A percentile compares a stretch with the other conserved stretches of the same genome.
phyloP scores from a whole-genome alignment of 2,797 vertebrate species.

The Enteromius paludinosus region DNA sequence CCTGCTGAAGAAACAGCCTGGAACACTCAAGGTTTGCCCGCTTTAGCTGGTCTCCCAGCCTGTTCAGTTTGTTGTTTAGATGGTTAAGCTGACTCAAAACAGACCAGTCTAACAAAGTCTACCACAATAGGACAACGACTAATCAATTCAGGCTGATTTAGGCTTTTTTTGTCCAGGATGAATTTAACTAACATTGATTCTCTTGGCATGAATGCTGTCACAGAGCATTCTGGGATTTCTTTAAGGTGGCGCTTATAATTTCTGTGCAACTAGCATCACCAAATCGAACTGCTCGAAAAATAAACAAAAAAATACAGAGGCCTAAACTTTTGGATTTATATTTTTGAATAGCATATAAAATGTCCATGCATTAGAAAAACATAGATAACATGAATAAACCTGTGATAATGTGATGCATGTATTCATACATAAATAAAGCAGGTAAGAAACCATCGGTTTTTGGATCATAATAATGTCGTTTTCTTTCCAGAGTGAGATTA shows the following conservation, averaged over 20 bases:
- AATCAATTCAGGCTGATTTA: not conserved
- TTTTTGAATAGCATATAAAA: not conserved
- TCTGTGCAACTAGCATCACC: no score
- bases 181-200: not conserved
- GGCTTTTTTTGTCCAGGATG: not conserved
- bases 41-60: not conserved
- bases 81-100: not conserved
- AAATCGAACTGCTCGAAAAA: no score
- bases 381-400: not conserved
- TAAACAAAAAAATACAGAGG: no score
- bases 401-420: not conserved
- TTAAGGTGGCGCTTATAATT: not conserved
- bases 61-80: not conserved
- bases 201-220: not conserved
- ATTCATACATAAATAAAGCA: not conserved
- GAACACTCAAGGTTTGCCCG: not conserved
- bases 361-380: not conserved
- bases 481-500: not conserved
- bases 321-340: not conserved
- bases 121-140: not conserved
- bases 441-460: not conserved
- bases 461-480: not conserved
- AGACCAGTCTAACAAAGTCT: not conserved
- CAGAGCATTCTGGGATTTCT: not conserved
- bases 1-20: not conserved